Base-by-base conservation (phyloP, 2,113 vertebrate species). In the Plectropomus leopardus region DNA sequence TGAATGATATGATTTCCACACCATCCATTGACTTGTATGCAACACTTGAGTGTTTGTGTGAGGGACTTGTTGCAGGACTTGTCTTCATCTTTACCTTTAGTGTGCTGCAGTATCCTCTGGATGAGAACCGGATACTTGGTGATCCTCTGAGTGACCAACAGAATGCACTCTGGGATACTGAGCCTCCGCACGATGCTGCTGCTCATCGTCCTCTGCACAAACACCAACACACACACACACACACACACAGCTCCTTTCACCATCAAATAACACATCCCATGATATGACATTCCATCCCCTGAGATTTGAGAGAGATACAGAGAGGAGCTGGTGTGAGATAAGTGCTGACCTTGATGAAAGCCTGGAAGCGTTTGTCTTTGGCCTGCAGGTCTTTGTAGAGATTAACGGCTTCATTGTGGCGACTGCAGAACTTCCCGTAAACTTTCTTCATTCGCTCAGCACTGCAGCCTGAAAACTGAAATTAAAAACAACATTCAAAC, bases 331-430 rank as follows among this genome's bases (percentile, higher is more conserved):
- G 7, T 11, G 16, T 28, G 17, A 34, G 48, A n/a, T 7, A 48
- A n/a, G 17, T 10, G 34, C 68, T 40, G 78, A 98, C 98, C 96
- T 97, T 97, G 59, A 97, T 94, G 51, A 98, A 97, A 1, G 96
- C 96, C 83, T 98, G 98, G 65, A 99, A 99, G n/a, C 96, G 94
- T 74, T 98, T 98, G 45, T 99, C 97, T 91, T 97, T 97, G 21
- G 96, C 93, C 34, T 93, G 92, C 1, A 98, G 93, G 61, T 98
- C 98, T 92, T 99, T 98, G 93, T 98, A 98, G 60, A 96, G 94
- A 88, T 91, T 97, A 16, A 99, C 96, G 0, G 97, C 96, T 77
- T 98, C 96, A 0, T 95, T 97, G 93, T 99, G 98, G n/a, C 96
- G 96, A 59, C 97, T 97, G 1, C 97, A 99, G 85, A 98, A 98